Evolutionary conservation across 2,113 vertebrate species (phyloP).

Genomic region (Pelusios castaneus): DNA sequence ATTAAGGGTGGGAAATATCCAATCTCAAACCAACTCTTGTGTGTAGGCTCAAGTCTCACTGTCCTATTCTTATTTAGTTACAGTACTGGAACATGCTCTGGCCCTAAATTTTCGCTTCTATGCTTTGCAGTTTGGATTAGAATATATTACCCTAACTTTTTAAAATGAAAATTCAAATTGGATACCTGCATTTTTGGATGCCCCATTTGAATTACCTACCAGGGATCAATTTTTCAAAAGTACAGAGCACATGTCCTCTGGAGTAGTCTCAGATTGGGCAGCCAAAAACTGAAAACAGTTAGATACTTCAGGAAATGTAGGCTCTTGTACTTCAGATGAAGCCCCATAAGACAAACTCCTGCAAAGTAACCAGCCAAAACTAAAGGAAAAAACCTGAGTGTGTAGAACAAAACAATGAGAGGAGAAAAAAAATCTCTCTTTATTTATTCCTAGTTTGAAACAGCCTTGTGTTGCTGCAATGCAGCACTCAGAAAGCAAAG

Average conservation of each 20-base stretch:
- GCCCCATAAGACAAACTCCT: not conserved
- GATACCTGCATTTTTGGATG: not conserved
- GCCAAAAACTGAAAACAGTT: not conserved
- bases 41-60: not conserved
- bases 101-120: not conserved
- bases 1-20: accelerated
- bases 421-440: not conserved
- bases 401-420: not conserved
- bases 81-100: not conserved
- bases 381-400: not conserved
- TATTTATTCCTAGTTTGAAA: not conserved
- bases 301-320: not conserved
- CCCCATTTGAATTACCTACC: not conserved
- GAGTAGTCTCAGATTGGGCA: not conserved
- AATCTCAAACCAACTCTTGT: not conserved
- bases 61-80: not conserved
- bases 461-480: not conserved
- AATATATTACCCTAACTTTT: not conserved
- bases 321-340: not conserved
- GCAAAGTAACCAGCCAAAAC: not conserved
- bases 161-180: not conserved
- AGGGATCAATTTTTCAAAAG: not conserved
- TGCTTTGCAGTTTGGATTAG: not conserved
- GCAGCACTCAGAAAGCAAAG: not conserved
- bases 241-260: not conserved